These are phyloP conservation scores for Tiliacea citrago DNA, from an alignment of 2,888 invertebrate species.

Conservation along the genomic window DNA sequence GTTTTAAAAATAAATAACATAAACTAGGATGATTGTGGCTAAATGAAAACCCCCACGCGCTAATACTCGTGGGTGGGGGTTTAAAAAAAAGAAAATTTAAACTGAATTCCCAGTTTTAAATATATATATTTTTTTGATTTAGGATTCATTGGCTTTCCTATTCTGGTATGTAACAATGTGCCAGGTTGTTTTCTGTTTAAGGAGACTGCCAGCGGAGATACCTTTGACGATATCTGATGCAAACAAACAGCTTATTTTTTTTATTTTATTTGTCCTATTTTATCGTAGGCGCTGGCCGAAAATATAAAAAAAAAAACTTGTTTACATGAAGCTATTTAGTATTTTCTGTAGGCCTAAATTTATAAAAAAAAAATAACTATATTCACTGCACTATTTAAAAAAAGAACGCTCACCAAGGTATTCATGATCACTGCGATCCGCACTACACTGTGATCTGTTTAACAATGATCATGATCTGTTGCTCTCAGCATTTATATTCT, in stretches of 20 bases:
- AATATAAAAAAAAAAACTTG: neutral
- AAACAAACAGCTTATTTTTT: neutral
- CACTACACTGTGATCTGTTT: slow-evolving; percentile 63
- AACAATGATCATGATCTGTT: slow-evolving; percentile 70
- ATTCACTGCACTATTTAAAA: slow-evolving; percentile 49
- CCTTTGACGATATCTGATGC: neutral
- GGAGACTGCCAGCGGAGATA: neutral
- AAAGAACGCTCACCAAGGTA: slow-evolving; percentile 72
- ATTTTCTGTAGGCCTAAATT: neutral
- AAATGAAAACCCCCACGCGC: neutral
- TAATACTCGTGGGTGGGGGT: no score
- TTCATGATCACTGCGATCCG: slow-evolving; percentile 72
- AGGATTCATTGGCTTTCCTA: neutral
- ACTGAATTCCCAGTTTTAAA: neutral
- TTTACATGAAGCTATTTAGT: slow-evolving; percentile 3
- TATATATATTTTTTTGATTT: neutral
- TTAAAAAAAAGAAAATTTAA: no score
- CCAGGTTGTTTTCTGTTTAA: neutral
- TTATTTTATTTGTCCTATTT: no score
- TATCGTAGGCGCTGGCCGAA: neutral
- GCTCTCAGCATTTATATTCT: slow-evolving; percentile 76
- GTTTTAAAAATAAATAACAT: slow-evolving; percentile 1
- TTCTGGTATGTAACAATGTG: neutral
- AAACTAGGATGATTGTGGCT: neutral
- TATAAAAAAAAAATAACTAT: neutral